Evolutionary conservation across 1,140 invertebrate genomes (phyloP), one percentile per base, ranked within the genome.

Genomic region (Cyrtorhinus lividipennis): DNA sequence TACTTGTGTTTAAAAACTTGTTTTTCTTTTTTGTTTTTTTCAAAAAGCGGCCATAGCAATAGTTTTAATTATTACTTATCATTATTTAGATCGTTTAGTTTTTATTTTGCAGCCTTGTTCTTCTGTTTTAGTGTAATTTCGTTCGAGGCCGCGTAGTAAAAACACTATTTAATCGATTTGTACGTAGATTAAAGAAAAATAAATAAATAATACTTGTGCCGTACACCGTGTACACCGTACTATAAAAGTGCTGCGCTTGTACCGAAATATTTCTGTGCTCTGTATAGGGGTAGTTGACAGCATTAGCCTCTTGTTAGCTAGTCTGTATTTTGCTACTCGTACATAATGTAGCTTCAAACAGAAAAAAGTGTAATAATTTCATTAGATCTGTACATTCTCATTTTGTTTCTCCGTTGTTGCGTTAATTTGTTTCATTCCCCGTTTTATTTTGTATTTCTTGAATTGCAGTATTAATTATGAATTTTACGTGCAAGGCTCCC

Each of bases 221-320:
- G 30, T 15, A 15, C 30, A 15, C 30, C 5, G 5, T 38, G 30
- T 38, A 38, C 30, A 38, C 30, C 30, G 30, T 38, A 38, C 30
- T 38, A 15, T 38, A 38, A 38, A 38, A 38, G 30, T 38, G 15
- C 30, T 38, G 5, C 15, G 30, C 30, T 38, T 38, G 30, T 38
- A 38, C 30, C 15, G 15, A 38, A 38, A 15, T 38, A 38, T 15
- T 5, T 38, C 5, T 38, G 30, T 38, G 30, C 30, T 38, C 15
- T 38, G 56, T 44, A 27, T 63, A 63, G 62, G 62, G 62, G 62
- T 63, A 63, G 62, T 59, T 63, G 44, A 63, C 56, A 63, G 62
- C 62, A 63, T 59, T 63, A 63, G 62, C 62, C 25, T 59, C 38
- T 44, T 46, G 56, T 63, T 63, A 63, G 56, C 20, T 63, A 63